These are phyloP conservation scores for Halcyon leucocephala DNA, from an alignment of 2,797 vertebrate species.

Conservation along the genomic window DNA sequence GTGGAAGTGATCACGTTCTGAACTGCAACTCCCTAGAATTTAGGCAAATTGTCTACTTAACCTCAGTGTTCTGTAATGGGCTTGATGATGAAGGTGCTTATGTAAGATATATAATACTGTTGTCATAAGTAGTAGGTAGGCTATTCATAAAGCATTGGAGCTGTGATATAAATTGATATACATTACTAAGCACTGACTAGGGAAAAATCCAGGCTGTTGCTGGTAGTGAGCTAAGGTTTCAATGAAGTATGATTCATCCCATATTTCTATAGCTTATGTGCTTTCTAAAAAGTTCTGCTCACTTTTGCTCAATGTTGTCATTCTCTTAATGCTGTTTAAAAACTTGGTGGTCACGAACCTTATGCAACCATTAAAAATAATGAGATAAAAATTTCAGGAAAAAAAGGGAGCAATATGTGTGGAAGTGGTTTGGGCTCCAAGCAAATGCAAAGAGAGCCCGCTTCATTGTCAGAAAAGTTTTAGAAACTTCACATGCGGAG, in stretches of 20 bases:
- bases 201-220: background rate
- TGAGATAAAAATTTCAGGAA: background rate
- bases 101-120: background rate
- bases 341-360: background rate
- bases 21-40: background rate
- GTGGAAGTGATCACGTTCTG: background rate
- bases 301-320: background rate
- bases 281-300: background rate
- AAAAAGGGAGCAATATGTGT: background rate
- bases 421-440: background rate
- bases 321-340: background rate
- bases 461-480: conserved; percentile 36
- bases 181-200: background rate
- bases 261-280: background rate
- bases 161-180: background rate
- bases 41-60: background rate
- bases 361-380: background rate
- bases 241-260: background rate
- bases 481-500: conserved; percentile 40
- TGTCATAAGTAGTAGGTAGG: background rate
- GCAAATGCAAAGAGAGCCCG: background rate
- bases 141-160: background rate
- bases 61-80: background rate
- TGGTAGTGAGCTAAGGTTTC: background rate
- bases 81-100: background rate